Conservation (phyloP, 2,888 invertebrate species). For the Tachystola acroxantha region DNA sequence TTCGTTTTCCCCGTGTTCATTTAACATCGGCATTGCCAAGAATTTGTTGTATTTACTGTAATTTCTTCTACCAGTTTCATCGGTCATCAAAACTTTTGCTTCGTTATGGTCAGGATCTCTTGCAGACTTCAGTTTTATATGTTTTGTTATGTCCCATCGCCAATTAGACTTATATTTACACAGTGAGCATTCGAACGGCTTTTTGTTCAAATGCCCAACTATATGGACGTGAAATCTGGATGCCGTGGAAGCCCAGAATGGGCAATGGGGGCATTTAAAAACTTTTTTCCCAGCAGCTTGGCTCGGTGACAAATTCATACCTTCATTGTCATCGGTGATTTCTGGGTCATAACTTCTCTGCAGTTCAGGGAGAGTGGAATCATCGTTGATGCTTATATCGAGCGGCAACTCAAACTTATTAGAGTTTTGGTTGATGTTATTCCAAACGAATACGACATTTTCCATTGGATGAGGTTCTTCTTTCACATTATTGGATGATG, state of each 20-base stretch:
- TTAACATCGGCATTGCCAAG: conserved; percentile 81
- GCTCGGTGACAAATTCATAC: conserved; percentile 79
- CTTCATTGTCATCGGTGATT: conserved; percentile 68
- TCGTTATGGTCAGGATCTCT: conserved; percentile 89
- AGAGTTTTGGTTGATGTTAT: conserved; percentile 76
- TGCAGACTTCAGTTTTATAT: conserved; percentile 93
- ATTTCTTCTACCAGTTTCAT: conserved; percentile 93
- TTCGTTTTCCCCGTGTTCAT: conserved; percentile 74
- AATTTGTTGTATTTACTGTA: conserved; percentile 96
- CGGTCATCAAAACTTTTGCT: conserved; percentile 92
- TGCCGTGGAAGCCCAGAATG: conserved; percentile 95
- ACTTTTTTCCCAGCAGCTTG: conserved; percentile 86
- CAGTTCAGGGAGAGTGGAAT: conserved; percentile 58
- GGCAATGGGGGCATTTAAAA: conserved; percentile 94
- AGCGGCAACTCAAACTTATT: conserved; percentile 61
- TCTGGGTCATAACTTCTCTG: conserved; percentile 55
- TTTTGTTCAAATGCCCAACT: conserved; percentile 93
- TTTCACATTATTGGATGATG: conserved; percentile 43
- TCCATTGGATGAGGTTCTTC: conserved; percentile 86
- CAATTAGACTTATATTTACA: conserved; percentile 97
- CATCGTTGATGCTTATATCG: conserved; percentile 65
- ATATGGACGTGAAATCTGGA: conserved; percentile 96
- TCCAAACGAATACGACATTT: conserved; percentile 90
- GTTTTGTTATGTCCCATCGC: conserved; percentile 98
- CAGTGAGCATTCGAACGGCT: conserved; percentile 96